Evolutionary conservation across 2,113 vertebrate species (phyloP), one percentile per base, ranked within the genome.

Genomic region (Pollachius pollachius): DNA sequence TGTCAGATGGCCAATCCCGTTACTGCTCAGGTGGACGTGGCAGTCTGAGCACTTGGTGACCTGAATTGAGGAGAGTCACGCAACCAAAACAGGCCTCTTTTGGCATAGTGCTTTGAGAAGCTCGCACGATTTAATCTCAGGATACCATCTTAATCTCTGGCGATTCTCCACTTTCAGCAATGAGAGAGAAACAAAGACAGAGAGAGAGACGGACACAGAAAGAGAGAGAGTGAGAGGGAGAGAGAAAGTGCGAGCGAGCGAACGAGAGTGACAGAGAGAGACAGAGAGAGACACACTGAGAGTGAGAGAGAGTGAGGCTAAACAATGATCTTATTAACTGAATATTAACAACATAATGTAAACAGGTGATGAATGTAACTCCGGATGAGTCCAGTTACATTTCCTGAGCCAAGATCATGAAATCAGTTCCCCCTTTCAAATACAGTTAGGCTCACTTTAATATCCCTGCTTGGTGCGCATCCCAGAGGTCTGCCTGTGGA

Each of bases 361-460:
- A 30, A 62, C 23, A 30, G 23, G 13, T 15, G 18, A 63, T 15
- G 25, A 34, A 15, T n/a, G 16, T 8, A n/a, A 63, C 2, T 34
- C 58, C 18, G 58, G 58, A 63, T 34, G 27, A 9, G 16, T 25
- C 11, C 23, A 62, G 21, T 27, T 25, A 15, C 11, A 15, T 34
- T 34, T 17, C 62, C 16, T 62, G 23, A 62, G 61, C 23, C 25
- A 30, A 63, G 25, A 34, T 4, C 16, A 9, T 30, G 60, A 30
- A 63, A 63, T 30, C 62, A 63, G 25, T 34, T 48, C 41, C 27
- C 27, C 27, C 62, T 63, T 34, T 63, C 27, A 34, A 63, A 34
- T 34, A 25, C 62, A 63, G 23, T 63, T 27, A 63, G 15, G 27
- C 16, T 63, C 25, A 34, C 62, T 12, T 18, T 63, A 34, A 34